Base-by-base conservation (phyloP, 1,140 invertebrate species). In the Ectropis grisescens region DNA sequence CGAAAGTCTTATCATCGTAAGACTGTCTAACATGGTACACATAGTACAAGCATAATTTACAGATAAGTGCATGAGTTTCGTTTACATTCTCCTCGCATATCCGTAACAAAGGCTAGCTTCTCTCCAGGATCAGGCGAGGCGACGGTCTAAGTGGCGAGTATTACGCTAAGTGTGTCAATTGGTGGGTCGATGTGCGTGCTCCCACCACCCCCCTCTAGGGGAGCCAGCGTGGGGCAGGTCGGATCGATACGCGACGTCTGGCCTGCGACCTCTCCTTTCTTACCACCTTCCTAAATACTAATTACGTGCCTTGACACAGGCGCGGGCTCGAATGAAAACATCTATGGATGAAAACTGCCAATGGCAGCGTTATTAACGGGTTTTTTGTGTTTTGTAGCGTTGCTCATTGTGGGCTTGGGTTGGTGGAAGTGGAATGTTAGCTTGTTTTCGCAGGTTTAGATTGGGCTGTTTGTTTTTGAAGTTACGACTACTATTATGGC, bases 221-320 rank as follows among this genome's bases (percentile, higher is more conserved):
- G 59, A 13, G 58, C 61, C 29, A 31, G 64, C 58, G 71, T 72
- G 70, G 68, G 71, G 75, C 57, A 72, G 71, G 75, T 75, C 47
- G 60, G 75, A 78, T 78, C 72, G 75, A 78, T 76, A 78, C 58
- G 59, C 70, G 75, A 72, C 71, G 71, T 76, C 71, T 76, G 75
- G 71, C 69, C 69, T 62, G 59, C 71, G 71, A 75, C 71, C 75
- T 80, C 71, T 58, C 72, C 70, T 80, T 79, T 80, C 75, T 80
- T 80, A 78, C 75, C 70, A 80, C 75, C 75, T 80, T 80, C 75
- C 75, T 80, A 80, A 80, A 80, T 80, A 80, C 75, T 80, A 80
- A 80, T 80, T 80, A 80, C 70, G 71, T 66, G 75, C 75, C 78
- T 80, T 80, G 72, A 80, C 72, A 80, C 68, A 75, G 64, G 54